These are phyloP conservation scores for Chironomus tepperi DNA, from an alignment of 1,140 invertebrate genomes.

Conservation along the genomic window DNA sequence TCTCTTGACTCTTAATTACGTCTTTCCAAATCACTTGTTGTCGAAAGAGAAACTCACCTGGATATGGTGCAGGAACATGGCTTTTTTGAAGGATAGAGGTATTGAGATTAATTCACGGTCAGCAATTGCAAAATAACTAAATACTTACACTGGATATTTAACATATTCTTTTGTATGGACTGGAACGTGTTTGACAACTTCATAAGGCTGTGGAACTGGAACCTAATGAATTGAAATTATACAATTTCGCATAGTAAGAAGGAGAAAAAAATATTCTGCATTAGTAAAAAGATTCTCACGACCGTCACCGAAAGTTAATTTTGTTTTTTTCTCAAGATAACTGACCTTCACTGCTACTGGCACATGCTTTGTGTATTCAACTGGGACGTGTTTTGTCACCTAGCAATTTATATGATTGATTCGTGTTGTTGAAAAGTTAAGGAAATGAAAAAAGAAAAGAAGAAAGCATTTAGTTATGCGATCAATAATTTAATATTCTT, in stretches of 20 bases:
- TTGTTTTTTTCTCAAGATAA: neutral
- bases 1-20: neutral
- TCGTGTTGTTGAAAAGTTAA: neutral
- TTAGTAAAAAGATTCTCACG: neutral
- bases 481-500: neutral
- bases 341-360: slow-evolving; percentile 10
- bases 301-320: neutral
- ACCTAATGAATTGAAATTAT: slow-evolving; percentile 9
- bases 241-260: neutral
- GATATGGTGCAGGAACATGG: slow-evolving; percentile 57
- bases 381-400: slow-evolving; percentile 40
- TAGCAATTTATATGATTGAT: neutral
- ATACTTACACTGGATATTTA: slow-evolving; percentile 41
- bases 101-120: neutral
- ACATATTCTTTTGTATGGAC: slow-evolving; percentile 57
- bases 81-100: neutral
- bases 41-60: slow-evolving; percentile 43
- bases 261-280: neutral
- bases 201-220: slow-evolving; percentile 23
- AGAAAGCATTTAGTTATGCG: neutral
- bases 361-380: slow-evolving; percentile 35
- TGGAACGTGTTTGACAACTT: slow-evolving; percentile 45
- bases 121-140: neutral
- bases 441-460: neutral
- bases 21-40: neutral